Evolutionary conservation across 2,888 invertebrate genomes (phyloP).

Genomic region (Mimumesa dahlbomi): DNA sequence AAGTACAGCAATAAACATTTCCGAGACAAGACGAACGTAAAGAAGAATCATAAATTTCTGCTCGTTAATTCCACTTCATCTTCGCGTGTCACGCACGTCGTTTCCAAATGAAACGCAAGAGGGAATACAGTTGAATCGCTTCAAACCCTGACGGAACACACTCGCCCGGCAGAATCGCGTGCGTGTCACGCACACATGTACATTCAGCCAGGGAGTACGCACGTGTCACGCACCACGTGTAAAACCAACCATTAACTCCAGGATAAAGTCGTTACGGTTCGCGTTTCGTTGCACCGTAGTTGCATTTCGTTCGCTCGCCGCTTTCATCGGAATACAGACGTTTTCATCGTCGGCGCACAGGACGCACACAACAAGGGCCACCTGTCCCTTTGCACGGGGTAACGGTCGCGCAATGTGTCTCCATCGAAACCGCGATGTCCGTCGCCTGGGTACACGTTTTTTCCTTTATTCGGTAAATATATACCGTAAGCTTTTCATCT

Average conservation of each 20-base stretch:
- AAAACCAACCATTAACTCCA: constrained; percentile 39
- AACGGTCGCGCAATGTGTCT: background rate
- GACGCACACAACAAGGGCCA: background rate
- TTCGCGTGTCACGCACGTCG: too few species aligned
- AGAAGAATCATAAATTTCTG: too few species aligned
- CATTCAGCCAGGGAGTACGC: background rate
- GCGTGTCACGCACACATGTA: background rate
- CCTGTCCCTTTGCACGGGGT: background rate
- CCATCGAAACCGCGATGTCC: constrained; percentile 2
- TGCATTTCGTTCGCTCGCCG: constrained; percentile 1
- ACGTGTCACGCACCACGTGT: constrained; percentile 30
- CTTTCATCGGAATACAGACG: constrained; percentile 10
- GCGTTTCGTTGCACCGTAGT: constrained; percentile 14
- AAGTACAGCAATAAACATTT: too few species aligned
- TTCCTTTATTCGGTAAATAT: background rate
- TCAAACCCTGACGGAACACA: too few species aligned
- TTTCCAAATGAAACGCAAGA: too few species aligned
- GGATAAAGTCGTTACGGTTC: constrained; percentile 33
- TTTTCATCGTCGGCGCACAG: background rate
- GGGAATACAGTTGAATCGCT: too few species aligned
- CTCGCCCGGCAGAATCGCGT: background rate
- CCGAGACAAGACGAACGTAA: too few species aligned
- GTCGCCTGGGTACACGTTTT: background rate
- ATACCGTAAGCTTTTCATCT: too few species aligned
- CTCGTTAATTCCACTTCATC: too few species aligned